These are phyloP conservation scores for Akabosia matsudoensis DNA, from an alignment of 1,140 invertebrate genomes.

Conservation along the genomic window DNA sequence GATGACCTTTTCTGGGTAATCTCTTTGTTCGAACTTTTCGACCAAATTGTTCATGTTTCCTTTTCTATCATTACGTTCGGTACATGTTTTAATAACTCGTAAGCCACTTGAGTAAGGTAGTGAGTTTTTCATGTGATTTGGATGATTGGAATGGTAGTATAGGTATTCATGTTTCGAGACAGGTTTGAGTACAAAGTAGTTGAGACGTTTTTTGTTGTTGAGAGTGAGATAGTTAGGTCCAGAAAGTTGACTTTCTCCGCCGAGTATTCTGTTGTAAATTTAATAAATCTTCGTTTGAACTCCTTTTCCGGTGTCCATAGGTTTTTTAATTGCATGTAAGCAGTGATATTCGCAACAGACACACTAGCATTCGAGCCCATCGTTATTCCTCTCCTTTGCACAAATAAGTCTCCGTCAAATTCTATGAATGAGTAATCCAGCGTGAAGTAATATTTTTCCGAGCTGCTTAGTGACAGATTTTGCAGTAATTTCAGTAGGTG, in stretches of 20 bases:
- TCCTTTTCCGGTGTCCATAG: too few species aligned
- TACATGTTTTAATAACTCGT: neutral
- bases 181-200: neutral
- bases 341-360: too few species aligned
- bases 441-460: neutral
- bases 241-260: too few species aligned
- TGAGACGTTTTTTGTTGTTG: too few species aligned
- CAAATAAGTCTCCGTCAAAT: too few species aligned
- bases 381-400: too few species aligned
- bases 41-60: neutral
- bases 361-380: too few species aligned
- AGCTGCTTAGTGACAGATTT: neutral
- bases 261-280: too few species aligned
- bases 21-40: neutral
- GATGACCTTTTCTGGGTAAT: neutral
- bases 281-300: too few species aligned
- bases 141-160: constrained; percentile 1
- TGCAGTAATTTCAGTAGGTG: neutral
- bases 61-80: neutral
- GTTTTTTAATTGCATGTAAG: too few species aligned
- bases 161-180: neutral
- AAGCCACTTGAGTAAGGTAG: neutral
- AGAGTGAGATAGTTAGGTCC: too few species aligned
- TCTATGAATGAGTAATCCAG: neutral
- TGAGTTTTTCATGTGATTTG: neutral